Base-by-base conservation (phyloP, 2,888 invertebrate species). In the Enoplolaimus lenunculus region DNA sequence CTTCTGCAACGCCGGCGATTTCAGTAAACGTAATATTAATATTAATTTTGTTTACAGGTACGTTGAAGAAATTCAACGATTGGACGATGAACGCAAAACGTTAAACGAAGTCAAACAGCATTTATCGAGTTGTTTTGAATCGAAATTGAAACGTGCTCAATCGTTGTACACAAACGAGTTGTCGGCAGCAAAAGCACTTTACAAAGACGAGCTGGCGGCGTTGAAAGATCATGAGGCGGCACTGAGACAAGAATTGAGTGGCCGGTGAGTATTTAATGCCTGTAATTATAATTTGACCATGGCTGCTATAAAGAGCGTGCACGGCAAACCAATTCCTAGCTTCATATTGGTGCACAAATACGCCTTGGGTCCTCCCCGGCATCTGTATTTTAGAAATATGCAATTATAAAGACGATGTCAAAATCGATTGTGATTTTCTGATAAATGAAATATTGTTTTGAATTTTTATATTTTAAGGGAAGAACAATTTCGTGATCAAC, bases 111-210 rank as follows among this genome's bases (percentile, higher is more conserved):
- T 80, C 70, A 80, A 79, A 70, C 79, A 80, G 68, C 74, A 77
- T n/a, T 75, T 80, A n/a, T 78, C 77, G 28, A 79, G 80, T 70
- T 77, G 77, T 7, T 80, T 80, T 68, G 80, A 80, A 60, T 76
- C 76, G 75, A 80, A 80, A 69, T 74, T 80, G 30, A 70, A 79
- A 34, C 71, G 79, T 45, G 80, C 80, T 13, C 79, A 80, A 69
- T 72, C 73, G 29, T 72, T 79, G 7, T 79, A 79, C 71, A 78
- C 79, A 69, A 78, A 77, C 0, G 79, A 79, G 71, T 72, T 79
- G 60, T 76, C 75, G n/a, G 78, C 80, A 3, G 78, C 80, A 1
- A 80, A 79, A 71, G 75, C 77, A 75, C 73, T 80, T 13, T 80
- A 80, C 71, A 73, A 75, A 0, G 75, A 75, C 33, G 80, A 80